Evolutionary conservation across 2,888 invertebrate genomes (phyloP).

Genomic region (Agrotis exclamationis): DNA sequence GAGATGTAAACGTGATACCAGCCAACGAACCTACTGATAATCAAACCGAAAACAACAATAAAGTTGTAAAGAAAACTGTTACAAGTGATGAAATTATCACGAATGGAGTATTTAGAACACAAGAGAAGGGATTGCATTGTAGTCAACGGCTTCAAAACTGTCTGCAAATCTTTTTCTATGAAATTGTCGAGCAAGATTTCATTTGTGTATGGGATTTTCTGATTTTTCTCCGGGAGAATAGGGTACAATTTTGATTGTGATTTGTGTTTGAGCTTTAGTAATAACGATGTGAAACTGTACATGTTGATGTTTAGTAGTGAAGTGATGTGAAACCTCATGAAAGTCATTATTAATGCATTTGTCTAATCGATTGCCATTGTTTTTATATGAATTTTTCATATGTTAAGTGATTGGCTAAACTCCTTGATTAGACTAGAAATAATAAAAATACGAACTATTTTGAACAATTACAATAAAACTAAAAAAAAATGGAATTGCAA

Average conservation of each 20-base stretch:
- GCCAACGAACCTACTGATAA: not conserved
- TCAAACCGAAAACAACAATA: not conserved
- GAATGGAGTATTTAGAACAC: slow-evolving; percentile 28
- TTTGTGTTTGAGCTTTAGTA: slow-evolving; percentile 4
- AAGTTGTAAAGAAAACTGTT: slow-evolving; percentile 32
- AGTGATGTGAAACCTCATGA: not conserved
- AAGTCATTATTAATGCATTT: not conserved
- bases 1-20: not conserved
- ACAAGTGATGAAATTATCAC: slow-evolving; percentile 31
- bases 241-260: not conserved
- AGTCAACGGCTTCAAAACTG: slow-evolving; percentile 16
- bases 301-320: not conserved
- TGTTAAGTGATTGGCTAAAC: slow-evolving; percentile 16
- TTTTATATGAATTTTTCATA: not conserved
- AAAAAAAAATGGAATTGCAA: too few relatives aligned
- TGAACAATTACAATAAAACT: too few relatives aligned
- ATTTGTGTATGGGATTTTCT: not conserved
- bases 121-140: slow-evolving; percentile 27
- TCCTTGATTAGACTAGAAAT: too few relatives aligned
- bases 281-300: not conserved
- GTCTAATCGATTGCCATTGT: not conserved
- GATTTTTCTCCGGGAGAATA: not conserved
- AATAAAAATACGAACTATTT: too few relatives aligned
- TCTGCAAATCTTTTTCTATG: slow-evolving; percentile 10
- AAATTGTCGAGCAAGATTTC: slow-evolving; percentile 30